Base-by-base conservation (phyloP, 1,140 invertebrate genomes). In the Lordiphosa mommai region DNA sequence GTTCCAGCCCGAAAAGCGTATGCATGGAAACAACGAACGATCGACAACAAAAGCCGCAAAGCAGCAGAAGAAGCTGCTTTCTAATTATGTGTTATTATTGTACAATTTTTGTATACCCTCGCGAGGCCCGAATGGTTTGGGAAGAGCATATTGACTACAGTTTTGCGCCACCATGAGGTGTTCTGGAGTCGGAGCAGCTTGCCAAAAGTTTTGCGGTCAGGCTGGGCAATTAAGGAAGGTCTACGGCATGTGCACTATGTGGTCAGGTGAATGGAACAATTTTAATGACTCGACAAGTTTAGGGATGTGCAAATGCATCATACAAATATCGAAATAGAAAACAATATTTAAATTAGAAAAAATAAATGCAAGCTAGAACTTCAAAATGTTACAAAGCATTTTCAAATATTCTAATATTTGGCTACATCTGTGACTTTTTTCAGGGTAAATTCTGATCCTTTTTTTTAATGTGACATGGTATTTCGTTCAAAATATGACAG, bases 41-140 rank as follows among this genome's bases (percentile, higher is more conserved):
- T 43, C 40, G 32, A 32, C 12, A 43, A 43, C 30, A 50, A 32
- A 53, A 43, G 20, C 37, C 30, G 37, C 34, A 55, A 56, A 32
- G 33, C 32, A 10, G 37, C 14, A 23, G n/a, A 30, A 48, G 27
- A 17, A 51, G 27, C 47, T 48, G 23, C 20, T 52, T 64, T 59
- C 48, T 47, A 64, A 64, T 64, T 59, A 64, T 47, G 32, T 59
- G 48, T 64, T 52, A 64, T 64, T 64, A 64, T 50, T 40, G 7
- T n/a, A 41, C 32, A 47, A 47, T 32, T 16, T 49, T 49, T 29
- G 32, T 47, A 56, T 48, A 43, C 30, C 12, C 49, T 49, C 20
- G 23, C 20, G n/a, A n/a, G 13, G 32, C 40, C 40, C 20, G 16
- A 41, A 41, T n/a, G 37, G 13, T 41, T 40, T 17, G 27, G 4